Percentiles rank a stretch among this genome's conserved stretches.
Conservation (phyloP, 2,113 vertebrate genomes). For the Poeciliopsis turrubarensis region DNA sequence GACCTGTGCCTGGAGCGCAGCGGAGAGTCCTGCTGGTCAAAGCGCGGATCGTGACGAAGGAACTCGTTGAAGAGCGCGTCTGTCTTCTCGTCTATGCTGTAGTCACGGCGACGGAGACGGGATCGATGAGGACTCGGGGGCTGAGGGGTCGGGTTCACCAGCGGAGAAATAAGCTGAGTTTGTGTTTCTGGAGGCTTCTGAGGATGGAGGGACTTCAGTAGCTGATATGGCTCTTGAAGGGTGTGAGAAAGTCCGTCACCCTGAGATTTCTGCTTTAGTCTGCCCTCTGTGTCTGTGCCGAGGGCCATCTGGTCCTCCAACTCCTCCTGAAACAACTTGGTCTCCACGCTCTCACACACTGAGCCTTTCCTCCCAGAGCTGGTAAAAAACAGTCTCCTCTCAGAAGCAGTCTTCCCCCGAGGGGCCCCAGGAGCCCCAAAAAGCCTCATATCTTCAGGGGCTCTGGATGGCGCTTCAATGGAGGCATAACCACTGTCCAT, state of each 20-base stretch:
- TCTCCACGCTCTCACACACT: slow-evolving; percentile 89
- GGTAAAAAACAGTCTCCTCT: slow-evolving; percentile 89
- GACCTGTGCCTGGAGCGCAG: slow-evolving; percentile 85
- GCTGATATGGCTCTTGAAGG: slow-evolving; percentile 52
- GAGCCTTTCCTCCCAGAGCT: slow-evolving; percentile 86
- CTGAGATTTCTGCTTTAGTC: slow-evolving; percentile 50
- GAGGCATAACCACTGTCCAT: slow-evolving; percentile 98
- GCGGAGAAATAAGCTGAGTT: slow-evolving; percentile 44
- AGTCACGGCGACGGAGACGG: slow-evolving; percentile 86
- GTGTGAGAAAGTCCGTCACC: neutral
- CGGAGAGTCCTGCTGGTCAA: slow-evolving; percentile 86
- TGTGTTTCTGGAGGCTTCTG: slow-evolving; percentile 55
- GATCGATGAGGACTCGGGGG: slow-evolving; percentile 57
- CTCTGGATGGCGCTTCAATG: slow-evolving; percentile 89
- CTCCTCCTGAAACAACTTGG: slow-evolving; percentile 77
- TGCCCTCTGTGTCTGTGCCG: slow-evolving; percentile 22
- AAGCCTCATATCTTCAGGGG: slow-evolving; percentile 83
- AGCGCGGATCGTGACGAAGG: slow-evolving; percentile 92
- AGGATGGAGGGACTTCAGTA: slow-evolving; percentile 41
- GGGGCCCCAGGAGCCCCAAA: slow-evolving; percentile 72
- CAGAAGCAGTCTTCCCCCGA: slow-evolving; percentile 85
- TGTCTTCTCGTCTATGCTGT: slow-evolving; percentile 97
- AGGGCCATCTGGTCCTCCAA: slow-evolving; percentile 77
- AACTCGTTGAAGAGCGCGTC: slow-evolving; percentile 97
- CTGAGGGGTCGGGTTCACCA: slow-evolving; percentile 37